phyloP scores from a whole-genome alignment of 2,797 vertebrate species.

The Gallinago stenura region DNA sequence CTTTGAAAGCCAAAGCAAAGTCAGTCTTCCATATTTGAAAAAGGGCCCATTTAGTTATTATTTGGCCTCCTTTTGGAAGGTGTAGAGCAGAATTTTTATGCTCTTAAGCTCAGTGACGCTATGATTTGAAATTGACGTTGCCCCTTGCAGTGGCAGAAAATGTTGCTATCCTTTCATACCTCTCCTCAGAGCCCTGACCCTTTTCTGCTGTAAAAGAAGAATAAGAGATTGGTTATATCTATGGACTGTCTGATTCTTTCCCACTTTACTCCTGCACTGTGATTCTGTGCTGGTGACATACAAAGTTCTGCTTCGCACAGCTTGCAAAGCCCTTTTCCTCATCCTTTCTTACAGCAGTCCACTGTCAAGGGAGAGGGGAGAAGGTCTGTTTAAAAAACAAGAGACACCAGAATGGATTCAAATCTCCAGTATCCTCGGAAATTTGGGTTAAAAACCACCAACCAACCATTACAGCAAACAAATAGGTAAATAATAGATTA shows the following conservation, averaged over 20 bases:
- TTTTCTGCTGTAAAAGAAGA: not conserved
- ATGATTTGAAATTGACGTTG: not conserved
- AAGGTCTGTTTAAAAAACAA: not conserved
- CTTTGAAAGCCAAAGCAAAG: not conserved
- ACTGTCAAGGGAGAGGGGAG: accelerated
- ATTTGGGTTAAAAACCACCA: not conserved
- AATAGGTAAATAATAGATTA: constrained; percentile 35
- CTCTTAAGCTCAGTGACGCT: not conserved
- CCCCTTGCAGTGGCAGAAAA: not conserved
- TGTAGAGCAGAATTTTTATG: not conserved
- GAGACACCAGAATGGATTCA: not conserved
- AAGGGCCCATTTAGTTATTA: not conserved
- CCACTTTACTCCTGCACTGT: not conserved
- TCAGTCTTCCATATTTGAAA: not conserved
- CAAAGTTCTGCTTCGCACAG: not conserved
- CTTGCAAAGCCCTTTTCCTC: not conserved
- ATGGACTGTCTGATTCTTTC: not conserved
- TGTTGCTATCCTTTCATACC: not conserved
- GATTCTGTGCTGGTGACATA: not conserved
- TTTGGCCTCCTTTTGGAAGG: not conserved
- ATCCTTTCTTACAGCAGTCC: not conserved
- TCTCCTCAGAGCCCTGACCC: not conserved
- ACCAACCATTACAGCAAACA: not conserved
- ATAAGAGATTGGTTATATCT: not conserved
- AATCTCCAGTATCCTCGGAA: not conserved